Base-by-base conservation (phyloP, 2,888 invertebrate species). In the Neria commutata region DNA sequence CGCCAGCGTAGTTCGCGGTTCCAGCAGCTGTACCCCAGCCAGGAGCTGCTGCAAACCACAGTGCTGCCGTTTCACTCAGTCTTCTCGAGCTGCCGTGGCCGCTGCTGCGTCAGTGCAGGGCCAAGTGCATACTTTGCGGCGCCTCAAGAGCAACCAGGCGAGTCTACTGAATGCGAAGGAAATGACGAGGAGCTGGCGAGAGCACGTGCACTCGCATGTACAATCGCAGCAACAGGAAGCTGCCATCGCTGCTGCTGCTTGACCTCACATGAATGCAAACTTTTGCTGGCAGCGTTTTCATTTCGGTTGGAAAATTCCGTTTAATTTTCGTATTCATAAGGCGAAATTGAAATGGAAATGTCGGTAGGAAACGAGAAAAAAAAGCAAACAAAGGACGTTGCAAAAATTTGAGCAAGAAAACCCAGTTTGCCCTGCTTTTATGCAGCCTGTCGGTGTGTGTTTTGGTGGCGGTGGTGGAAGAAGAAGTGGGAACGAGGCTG, bases 291-390 rank as follows among this genome's bases (percentile, higher is more conserved):
- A 34, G 54, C 34, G 25, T 54, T 54, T 58, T 49, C 54, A 58
- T 58, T 58, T 58, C 50, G 26, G 26, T 49, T 58, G 45, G 54
- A 58, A 54, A 54, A 50, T 49, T 58, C 54, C 45, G 25, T 58
- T 58, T 58, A 58, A 58, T 58, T 58, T 58, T 46, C 37, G 47
- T 59, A 59, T 51, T 51, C 55, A 59, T 55, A 47, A 59, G 47
- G n/a, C 54, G 26, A 55, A 59, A 59, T 59, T 59, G 54, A 59
- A 59, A 59, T 59, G 55, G 55, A 59, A 54, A 59, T 54, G 58
- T 23, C 29, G 29, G 11, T 29, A 11, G 29, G 11, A 29, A 29
- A 6, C 11, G 29, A 8, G 29, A 29, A 29, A 29, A 29, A 29
- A 29, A 29, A 8, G 29, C n/a, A n/a, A n/a, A n/a, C n/a, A n/a